Base-by-base conservation (phyloP, 2,888 invertebrate genomes). In the Rhagonycha lutea region DNA sequence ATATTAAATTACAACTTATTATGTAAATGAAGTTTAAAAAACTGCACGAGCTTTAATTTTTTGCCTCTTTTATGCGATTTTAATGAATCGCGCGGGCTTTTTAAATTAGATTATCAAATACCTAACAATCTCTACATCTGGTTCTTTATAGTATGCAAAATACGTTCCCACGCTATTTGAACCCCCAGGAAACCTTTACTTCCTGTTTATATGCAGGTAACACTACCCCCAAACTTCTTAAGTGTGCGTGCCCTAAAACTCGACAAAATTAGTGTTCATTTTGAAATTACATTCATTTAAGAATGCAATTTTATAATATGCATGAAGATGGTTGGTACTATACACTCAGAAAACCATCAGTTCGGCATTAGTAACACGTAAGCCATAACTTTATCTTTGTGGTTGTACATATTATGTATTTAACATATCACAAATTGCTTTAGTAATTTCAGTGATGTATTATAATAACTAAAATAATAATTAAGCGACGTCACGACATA, bases 131-230 rank as follows among this genome's bases (percentile, higher is more conserved):
- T 47, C 47, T 8, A n/a, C 47, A 47, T 47, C 47, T 47, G 47
- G 47, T 47, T n/a, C 47, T 47, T n/a, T 47, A 47, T 47, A 47
- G n/a, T 32, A 47, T 47, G 47, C 47, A 47, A 47, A 73, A 75
- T 60, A 70, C 8, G 61, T 76, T 76, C 76, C 70, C 76, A 76
- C 76, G 76, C 69, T 72, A 69, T 70, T 73, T 11, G 60, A 69
- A 69, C 70, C 68, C 68, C 76, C 76, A 76, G 76, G 76, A 76
- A 76, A 69, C 69, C 67, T 65, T 61, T 60, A 70, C 73, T 76
- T 76, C 76, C 76, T 76, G 76, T 73, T 63, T 23, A 26, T 23
- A 23, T 14, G 67, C 68, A 75, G 69, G 72, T 75, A 75, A 62
- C 63, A 47, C 69, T 70, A 70, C 69, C 72, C 75, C 72, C 29